Base-by-base conservation (phyloP, 2,797 vertebrate species). In the Fistularia commersonii region DNA sequence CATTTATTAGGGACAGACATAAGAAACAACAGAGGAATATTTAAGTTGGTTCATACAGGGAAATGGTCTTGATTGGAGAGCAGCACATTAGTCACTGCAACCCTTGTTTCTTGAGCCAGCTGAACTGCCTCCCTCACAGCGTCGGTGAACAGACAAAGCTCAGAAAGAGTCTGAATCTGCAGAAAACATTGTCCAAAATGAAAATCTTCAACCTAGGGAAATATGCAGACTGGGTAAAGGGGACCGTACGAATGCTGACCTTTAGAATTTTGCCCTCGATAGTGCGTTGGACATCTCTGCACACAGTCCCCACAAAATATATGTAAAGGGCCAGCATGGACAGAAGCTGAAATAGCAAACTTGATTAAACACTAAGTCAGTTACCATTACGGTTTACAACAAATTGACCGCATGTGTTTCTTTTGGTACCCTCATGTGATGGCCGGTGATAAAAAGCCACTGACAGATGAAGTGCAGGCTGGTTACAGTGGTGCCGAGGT, bases 181-280 rank as follows among this genome's bases (percentile, higher is more conserved):
- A 77, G 32, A 54, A 66, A 71, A 84, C 3, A 71, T 1, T 8
- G 13, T 31, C 7, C 3, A 33, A 64, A 11, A 60, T 15, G 44
- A 33, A 78, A 68, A 83, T n/a, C 32, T 48, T 11, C 7, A 47
- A 1, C 7, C 49, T 12, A 12, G 61, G 70, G 34, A 57, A 64
- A 8, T 1, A 42, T 32, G 12, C 5, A 32, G 2, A 61, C 32
- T 8, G n/a, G 0, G 3, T 6, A 37, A 6, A 48, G 10, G 8
- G 56, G 8, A 71, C 9, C 36, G 51, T 7, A 50, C 9, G 52
- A 50, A 55, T 32, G 65, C 77, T 84, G 81, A 99, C 97, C 95
- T 97, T 95, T 7, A 99, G 80, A 56, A 99, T 90, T 82, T 89
- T 93, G 78, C 88, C 92, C 77, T 91, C 89, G 57, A 92, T 66